Evolutionary conservation across 2,113 vertebrate genomes (phyloP).

Genomic region (Pyrgilauda ruficollis): DNA sequence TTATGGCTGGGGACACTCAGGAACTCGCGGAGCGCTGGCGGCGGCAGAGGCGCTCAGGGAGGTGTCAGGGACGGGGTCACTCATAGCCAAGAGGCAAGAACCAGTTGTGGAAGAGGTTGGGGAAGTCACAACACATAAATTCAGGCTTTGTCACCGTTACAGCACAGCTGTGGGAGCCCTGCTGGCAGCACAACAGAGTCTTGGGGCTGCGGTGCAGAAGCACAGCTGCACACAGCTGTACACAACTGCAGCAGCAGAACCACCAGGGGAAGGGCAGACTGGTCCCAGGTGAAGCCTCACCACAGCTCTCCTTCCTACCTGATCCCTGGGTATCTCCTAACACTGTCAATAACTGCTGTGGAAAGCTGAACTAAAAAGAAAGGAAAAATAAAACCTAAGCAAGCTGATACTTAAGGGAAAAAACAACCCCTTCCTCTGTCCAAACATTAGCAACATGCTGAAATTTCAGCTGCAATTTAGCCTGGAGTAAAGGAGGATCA

Average conservation of each 20-base stretch:
- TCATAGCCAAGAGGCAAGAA: background rate
- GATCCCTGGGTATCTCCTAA: background rate
- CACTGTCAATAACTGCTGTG: background rate
- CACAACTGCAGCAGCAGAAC: background rate
- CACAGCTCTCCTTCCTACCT: background rate
- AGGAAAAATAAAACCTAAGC: background rate
- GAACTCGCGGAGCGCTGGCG: background rate
- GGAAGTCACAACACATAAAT: background rate
- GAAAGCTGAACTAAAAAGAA: background rate
- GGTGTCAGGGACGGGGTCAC: background rate
- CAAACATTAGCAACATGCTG: background rate
- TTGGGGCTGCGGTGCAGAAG: accelerated
- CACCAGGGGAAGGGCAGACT: background rate
- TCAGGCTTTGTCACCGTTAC: background rate
- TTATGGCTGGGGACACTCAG: background rate
- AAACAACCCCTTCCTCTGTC: background rate
- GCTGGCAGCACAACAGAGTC: background rate
- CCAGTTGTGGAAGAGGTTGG: background rate
- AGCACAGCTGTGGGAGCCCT: background rate
- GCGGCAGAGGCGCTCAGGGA: background rate
- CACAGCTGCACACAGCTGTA: background rate
- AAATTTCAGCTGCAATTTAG: background rate
- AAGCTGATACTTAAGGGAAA: background rate
- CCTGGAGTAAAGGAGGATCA: background rate
- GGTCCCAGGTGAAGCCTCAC: background rate